Evolutionary conservation across 2,113 vertebrate species (phyloP).

Genomic region (Corydoras sp.): DNA sequence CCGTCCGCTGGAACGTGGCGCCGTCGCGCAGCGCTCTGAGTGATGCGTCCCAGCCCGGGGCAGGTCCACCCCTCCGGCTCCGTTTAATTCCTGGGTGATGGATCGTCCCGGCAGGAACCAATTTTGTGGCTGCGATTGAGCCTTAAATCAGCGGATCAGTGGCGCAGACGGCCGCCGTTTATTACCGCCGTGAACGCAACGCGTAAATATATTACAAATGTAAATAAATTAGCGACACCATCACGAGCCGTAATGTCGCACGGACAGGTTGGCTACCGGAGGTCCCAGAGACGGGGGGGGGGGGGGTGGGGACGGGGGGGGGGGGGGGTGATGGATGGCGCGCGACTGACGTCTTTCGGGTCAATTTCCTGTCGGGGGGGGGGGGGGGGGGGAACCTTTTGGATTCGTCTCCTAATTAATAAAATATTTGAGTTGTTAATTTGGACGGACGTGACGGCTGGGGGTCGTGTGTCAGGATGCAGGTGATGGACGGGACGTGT

Average conservation of each 20-base stretch:
- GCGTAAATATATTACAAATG: conserved; percentile 58
- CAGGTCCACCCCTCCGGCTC: conserved; percentile 50
- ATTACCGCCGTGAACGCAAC: conserved; percentile 48
- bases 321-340: neutral
- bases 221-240: conserved; percentile 58
- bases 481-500: too few species aligned
- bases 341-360: neutral
- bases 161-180: conserved; percentile 50
- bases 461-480: too few species aligned
- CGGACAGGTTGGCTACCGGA: conserved; percentile 55
- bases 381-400: too few species aligned
- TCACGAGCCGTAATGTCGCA: conserved; percentile 55
- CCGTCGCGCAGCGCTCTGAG: conserved; percentile 11
- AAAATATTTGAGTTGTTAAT: too few species aligned
- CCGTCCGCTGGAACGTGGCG: neutral
- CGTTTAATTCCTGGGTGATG: conserved; percentile 71
- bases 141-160: conserved; percentile 70
- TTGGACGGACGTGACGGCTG: too few species aligned
- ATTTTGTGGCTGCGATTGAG: conserved; percentile 66
- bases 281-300: conserved; percentile 18
- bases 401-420: neutral
- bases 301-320: conserved; percentile 3
- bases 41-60: conserved; percentile 10
- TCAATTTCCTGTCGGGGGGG: too few species aligned
- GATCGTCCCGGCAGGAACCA: conserved; percentile 67